phyloP scores from a whole-genome alignment of 2,888 invertebrate species.

The Cheilosia impressa region DNA sequence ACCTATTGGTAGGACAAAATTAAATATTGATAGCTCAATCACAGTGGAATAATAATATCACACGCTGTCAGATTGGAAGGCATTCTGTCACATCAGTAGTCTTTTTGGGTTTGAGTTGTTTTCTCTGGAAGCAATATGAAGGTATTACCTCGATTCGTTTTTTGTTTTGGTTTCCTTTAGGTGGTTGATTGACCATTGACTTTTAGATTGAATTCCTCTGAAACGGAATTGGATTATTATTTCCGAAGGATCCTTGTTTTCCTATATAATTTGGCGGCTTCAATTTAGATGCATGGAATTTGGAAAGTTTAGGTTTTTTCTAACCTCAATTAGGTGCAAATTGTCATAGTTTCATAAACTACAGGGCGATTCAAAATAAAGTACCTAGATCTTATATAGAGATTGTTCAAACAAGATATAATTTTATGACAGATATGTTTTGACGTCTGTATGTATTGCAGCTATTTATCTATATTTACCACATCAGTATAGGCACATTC shows the following conservation, averaged over 20 bases:
- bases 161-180: constrained; percentile 43
- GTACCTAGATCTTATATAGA: too few relatives aligned
- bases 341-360: too few relatives aligned
- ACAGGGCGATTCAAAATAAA: too few relatives aligned
- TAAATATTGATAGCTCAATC: constrained; percentile 71
- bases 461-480: too few relatives aligned
- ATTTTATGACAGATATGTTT: too few relatives aligned
- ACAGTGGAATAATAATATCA: constrained; percentile 62
- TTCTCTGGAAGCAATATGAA: constrained; percentile 40
- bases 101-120: constrained; percentile 24
- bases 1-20: constrained; percentile 49
- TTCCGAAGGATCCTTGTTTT: background rate
- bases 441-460: too few relatives aligned
- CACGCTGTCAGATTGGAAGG: constrained; percentile 12
- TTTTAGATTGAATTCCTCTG: constrained; percentile 48
- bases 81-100: constrained; percentile 33
- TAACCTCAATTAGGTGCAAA: too few relatives aligned
- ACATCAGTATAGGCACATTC: too few relatives aligned
- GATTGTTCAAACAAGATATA: too few relatives aligned
- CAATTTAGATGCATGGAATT: background rate
- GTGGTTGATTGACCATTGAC: constrained; percentile 51
- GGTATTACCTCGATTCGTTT: constrained; percentile 41
- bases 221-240: constrained; percentile 33
- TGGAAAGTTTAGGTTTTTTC: too few relatives aligned
- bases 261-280: too few relatives aligned